phyloP scores from a whole-genome alignment of 2,888 invertebrate species.

The Ptilodon capucinus region DNA sequence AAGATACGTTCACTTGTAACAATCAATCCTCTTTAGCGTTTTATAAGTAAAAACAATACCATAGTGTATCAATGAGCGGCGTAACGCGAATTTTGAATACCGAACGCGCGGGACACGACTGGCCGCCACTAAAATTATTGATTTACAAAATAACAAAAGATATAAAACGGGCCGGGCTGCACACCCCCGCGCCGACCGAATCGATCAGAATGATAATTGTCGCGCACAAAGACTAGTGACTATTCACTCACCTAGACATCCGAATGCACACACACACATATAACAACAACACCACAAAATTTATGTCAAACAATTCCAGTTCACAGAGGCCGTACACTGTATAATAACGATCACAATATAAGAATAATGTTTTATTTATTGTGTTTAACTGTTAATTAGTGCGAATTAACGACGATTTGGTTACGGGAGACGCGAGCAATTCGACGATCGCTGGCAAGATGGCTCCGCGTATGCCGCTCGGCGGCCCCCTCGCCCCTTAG shows the following conservation, averaged over 20 bases:
- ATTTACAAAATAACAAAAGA: constrained; percentile 82
- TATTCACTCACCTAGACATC: constrained; percentile 79
- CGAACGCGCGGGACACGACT: constrained; percentile 35
- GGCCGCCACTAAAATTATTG: constrained; percentile 79
- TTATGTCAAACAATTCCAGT: constrained; percentile 56
- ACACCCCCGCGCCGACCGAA: constrained; percentile 76
- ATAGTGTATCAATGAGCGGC: constrained; percentile 17
- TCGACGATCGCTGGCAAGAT: constrained; percentile 79
- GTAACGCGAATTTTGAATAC: constrained; percentile 36
- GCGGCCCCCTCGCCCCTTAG: constrained; percentile 57
- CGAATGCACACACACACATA: constrained; percentile 75
- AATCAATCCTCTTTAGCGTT: constrained; percentile 28
- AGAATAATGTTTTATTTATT: constrained; percentile 48
- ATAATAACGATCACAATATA: constrained; percentile 48
- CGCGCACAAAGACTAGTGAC: constrained; percentile 78
- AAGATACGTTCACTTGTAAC: constrained; percentile 10
- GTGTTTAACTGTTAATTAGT: constrained; percentile 73
- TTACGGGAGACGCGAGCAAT: constrained; percentile 75
- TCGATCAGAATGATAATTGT: constrained; percentile 82
- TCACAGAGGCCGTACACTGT: constrained; percentile 45
- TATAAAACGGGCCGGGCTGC: constrained; percentile 75
- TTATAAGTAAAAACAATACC: background rate
- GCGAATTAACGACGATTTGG: constrained; percentile 74
- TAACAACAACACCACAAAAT: constrained; percentile 66
- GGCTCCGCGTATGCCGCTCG: constrained; percentile 75